Evolutionary conservation across 2,888 invertebrate genomes (phyloP).

Genomic region (Volucella bombylans): DNA sequence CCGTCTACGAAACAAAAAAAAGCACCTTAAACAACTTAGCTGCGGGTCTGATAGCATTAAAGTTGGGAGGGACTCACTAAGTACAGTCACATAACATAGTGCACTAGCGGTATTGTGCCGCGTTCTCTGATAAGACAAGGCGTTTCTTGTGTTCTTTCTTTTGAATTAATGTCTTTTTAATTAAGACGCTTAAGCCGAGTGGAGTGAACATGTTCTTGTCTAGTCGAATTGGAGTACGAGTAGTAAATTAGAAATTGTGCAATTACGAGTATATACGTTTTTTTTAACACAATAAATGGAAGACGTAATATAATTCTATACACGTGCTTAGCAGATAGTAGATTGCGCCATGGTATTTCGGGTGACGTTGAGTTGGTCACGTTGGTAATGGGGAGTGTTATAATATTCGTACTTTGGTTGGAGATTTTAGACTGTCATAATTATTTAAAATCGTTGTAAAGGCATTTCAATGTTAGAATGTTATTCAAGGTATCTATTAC

Average conservation of each 20-base stretch:
- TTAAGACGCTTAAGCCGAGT: constrained; percentile 40
- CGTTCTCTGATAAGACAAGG: constrained; percentile 28
- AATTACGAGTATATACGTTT: constrained; percentile 3
- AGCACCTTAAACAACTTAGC: no score
- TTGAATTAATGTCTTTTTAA: constrained; percentile 50
- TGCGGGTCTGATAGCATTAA: constrained; percentile 36
- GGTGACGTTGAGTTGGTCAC: constrained; percentile 33
- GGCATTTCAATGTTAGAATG: no score
- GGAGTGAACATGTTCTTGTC: constrained; percentile 13
- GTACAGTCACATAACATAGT: not conserved
- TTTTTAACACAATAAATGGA: not conserved
- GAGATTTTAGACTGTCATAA: not conserved
- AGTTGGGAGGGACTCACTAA: constrained; percentile 14
- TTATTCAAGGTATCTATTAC: no score
- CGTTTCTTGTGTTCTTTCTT: not conserved
- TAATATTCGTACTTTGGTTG: not conserved
- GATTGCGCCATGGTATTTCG: constrained; percentile 24
- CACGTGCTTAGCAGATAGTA: constrained; percentile 26
- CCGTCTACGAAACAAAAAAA: not conserved
- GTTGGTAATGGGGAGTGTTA: constrained; percentile 9
- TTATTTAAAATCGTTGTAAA: not conserved
- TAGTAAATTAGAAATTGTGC: constrained; percentile 43
- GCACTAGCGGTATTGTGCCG: not conserved
- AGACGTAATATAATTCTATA: constrained; percentile 13
- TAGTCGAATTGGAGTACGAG: constrained; percentile 2